Conservation (phyloP, 2,797 vertebrate species). For the Chelmon rostratus region DNA sequence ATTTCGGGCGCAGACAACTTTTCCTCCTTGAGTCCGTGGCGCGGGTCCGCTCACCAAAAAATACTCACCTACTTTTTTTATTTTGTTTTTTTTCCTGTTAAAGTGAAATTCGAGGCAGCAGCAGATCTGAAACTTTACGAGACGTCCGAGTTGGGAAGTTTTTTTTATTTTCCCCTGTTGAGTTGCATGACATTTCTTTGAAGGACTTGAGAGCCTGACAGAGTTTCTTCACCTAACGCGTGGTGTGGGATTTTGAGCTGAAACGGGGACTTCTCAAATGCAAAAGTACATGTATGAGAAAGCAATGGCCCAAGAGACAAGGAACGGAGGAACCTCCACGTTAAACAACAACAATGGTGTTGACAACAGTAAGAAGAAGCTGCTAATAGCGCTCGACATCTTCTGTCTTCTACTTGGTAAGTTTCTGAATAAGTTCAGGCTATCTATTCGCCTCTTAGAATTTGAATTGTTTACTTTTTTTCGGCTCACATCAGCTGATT, state of each 20-base stretch:
- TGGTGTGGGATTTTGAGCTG: conserved; percentile 72
- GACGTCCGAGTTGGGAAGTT: conserved; percentile 54
- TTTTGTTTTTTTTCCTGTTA: not conserved
- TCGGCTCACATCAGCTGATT: conserved; percentile 8
- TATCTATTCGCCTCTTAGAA: not conserved
- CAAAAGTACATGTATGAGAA: conserved; percentile 99
- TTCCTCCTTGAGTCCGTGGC: conserved; percentile 35
- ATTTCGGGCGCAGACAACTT: conserved; percentile 55
- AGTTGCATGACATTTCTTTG: conserved; percentile 67
- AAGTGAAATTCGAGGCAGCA: conserved; percentile 42
- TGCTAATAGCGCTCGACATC: conserved; percentile 94
- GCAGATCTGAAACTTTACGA: conserved; percentile 55
- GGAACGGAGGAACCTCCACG: conserved; percentile 94
- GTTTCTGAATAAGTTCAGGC: conserved; percentile 60
- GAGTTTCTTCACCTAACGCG: conserved; percentile 51
- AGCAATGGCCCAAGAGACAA: conserved; percentile 94
- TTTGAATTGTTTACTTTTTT: not conserved
- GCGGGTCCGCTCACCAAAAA: conserved; percentile 35
- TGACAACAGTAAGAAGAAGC: conserved; percentile 90
- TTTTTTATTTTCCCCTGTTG: conserved; percentile 44
- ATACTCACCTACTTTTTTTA: not conserved
- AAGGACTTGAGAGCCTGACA: conserved; percentile 52
- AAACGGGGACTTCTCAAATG: conserved; percentile 83
- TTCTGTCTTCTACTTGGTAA: conserved; percentile 96
- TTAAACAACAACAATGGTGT: conserved; percentile 92